Base-by-base conservation (phyloP, 2,888 invertebrate species). In the Ischnus inquisitorius region DNA sequence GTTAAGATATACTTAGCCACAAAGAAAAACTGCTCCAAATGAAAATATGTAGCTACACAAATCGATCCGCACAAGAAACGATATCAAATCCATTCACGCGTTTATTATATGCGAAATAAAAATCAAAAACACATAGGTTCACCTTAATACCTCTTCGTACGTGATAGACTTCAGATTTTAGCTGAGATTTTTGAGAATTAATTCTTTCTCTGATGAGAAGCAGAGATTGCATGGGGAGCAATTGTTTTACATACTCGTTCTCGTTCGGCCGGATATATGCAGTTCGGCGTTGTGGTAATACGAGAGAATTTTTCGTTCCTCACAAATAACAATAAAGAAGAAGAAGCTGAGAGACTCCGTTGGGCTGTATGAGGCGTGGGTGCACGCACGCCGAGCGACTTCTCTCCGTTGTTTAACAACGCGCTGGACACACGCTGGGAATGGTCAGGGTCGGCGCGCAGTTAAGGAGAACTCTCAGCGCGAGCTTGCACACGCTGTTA, bases 361-460 rank as follows among this genome's bases (percentile, higher is more conserved):
- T 54, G 34, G 77, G 19, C 43, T 14, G 68, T 6, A n/a, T 28
- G 34, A 51, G 54, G 46, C 72, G 76, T 76, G 78, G 60, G 82
- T 69, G 41, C 69, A 65, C 75, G 69, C 69, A 79, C 54, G 69
- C 60, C 51, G 46, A 75, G 69, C 43, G 43, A 79, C 79, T 46
- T 57, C 64, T 54, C 54, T 67, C 48, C 43, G 80, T 80, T 75
- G 80, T 83, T 80, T 28, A 81, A 83, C 78, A 85, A 76, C 82
- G 60, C 64, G 64, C 77, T 74, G 79, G 83, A 77, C 85, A 74
- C 85, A 83, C 83, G 85, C 85, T 85, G 85, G 14, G 85, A 85
- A 82, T 76, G 82, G 85, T 85, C 85, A 85, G 85, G 85, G 82
- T 80, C 83, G 83, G 74, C 25, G 64, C 62, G 77, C 64, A 69